Evolutionary conservation across 2,113 vertebrate genomes (phyloP).

Genomic region (Tachycineta bicolor): DNA sequence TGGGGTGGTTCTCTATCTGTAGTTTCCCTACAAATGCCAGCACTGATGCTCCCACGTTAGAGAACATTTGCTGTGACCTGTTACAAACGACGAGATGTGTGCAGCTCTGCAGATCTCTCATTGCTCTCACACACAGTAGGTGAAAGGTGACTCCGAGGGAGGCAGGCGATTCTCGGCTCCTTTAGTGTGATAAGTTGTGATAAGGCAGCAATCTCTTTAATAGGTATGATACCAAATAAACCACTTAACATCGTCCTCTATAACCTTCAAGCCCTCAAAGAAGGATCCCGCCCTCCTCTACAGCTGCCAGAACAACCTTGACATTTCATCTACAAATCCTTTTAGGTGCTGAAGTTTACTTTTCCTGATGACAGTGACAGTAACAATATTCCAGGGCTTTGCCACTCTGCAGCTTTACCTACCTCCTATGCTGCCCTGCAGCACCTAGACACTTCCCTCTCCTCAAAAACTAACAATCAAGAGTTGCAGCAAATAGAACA

Average conservation of each 20-base stretch:
- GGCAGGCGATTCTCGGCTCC: background rate
- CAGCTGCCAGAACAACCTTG: background rate
- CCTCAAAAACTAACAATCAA: background rate
- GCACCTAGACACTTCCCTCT: too few relatives aligned
- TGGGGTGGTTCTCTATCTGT: accelerated
- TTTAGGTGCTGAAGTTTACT: background rate
- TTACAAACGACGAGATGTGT: accelerated
- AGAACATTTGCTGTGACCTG: background rate
- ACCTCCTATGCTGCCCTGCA: background rate
- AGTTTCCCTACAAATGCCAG: background rate
- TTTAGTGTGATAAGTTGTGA: background rate
- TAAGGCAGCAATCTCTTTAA: slow-evolving; percentile 18
- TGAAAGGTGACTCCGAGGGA: background rate
- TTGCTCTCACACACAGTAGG: background rate
- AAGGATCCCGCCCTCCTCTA: background rate
- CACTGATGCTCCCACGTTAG: too few relatives aligned
- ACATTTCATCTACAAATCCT: background rate
- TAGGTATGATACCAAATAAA: slow-evolving; percentile 10
- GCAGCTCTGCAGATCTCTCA: background rate
- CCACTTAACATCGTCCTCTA: background rate
- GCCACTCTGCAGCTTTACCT: background rate
- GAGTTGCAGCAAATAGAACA: background rate
- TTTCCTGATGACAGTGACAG: background rate
- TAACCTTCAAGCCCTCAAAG: background rate
- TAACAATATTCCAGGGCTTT: background rate